Evolutionary conservation across 2,797 vertebrate species (phyloP).

Genomic region (Lophotriccus pileatus): DNA sequence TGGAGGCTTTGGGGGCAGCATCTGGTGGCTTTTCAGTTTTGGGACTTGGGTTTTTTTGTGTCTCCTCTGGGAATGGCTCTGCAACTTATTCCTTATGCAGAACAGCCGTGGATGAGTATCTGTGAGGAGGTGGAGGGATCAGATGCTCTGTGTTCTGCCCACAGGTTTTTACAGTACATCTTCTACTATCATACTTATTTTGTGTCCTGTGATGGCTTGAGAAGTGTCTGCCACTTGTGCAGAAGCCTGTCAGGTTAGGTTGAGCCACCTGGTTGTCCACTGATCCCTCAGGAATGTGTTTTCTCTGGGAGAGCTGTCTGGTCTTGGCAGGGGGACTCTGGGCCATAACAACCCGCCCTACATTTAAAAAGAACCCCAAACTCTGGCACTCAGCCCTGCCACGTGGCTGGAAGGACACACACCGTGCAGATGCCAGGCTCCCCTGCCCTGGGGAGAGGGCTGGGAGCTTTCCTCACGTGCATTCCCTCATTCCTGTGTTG

Average conservation of each 20-base stretch:
- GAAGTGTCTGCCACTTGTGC: not conserved
- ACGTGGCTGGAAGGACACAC: not conserved
- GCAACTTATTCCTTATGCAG: too few relatives aligned
- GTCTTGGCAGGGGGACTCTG: not conserved
- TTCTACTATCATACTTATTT: fast-evolving
- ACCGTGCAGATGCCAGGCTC: not conserved
- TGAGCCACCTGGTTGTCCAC: not conserved
- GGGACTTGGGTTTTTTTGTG: not conserved
- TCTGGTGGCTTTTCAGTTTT: not conserved
- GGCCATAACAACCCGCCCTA: not conserved
- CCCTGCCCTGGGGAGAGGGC: not conserved
- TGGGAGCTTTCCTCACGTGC: not conserved
- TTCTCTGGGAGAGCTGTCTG: not conserved
- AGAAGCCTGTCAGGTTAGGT: not conserved
- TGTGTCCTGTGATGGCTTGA: not conserved
- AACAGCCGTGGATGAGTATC: not conserved
- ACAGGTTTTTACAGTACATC: not conserved
- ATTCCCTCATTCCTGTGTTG: not conserved
- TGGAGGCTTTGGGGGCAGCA: not conserved
- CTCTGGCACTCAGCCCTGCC: not conserved
- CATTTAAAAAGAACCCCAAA: not conserved
- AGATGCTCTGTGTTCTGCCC: not conserved
- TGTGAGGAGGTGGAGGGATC: not conserved
- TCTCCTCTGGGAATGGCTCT: not conserved
- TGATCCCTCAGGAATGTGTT: not conserved